Percentiles rank a stretch among this genome's conserved stretches.
These are phyloP conservation scores for Chiroxiphia lanceolata DNA, from an alignment of 2,797 vertebrate species.

Conservation along the genomic window DNA sequence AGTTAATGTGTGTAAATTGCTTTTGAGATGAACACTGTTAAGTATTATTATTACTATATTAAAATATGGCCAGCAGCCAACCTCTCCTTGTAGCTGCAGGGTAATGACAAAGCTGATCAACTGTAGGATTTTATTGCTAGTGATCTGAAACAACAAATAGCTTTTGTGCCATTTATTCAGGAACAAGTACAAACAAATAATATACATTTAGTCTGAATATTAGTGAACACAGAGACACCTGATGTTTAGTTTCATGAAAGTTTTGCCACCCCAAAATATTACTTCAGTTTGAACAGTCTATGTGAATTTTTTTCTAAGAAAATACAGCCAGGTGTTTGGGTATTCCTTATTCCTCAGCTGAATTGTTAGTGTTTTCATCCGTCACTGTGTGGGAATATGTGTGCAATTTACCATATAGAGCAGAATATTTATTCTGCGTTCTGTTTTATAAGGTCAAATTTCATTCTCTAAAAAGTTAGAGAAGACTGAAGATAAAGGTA, in stretches of 20 bases:
- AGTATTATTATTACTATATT: conserved; percentile 72
- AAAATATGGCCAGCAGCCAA: conserved; percentile 63
- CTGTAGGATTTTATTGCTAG: conserved; percentile 22
- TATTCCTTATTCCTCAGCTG: not conserved
- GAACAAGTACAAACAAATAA: not conserved
- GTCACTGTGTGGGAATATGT: not conserved
- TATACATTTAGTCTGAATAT: not conserved
- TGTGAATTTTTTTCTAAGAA: not conserved
- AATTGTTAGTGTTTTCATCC: not conserved
- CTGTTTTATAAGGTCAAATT: not conserved
- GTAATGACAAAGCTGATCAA: conserved; percentile 48
- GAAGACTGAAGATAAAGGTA: not conserved
- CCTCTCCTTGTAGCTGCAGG: conserved; percentile 17
- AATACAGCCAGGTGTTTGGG: not conserved
- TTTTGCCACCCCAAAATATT: not conserved
- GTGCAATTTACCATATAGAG: not conserved
- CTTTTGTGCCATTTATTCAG: not conserved
- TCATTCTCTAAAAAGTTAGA: not conserved
- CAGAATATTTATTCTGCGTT: not conserved
- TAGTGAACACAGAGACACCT: not conserved
- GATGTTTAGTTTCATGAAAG: not conserved
- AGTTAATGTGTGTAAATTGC: conserved; percentile 73
- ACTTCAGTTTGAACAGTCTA: not conserved
- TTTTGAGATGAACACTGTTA: conserved; percentile 65
- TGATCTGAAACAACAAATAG: conserved; percentile 11